Conservation (phyloP, 2,888 invertebrate genomes). For the Sturmia bella region DNA sequence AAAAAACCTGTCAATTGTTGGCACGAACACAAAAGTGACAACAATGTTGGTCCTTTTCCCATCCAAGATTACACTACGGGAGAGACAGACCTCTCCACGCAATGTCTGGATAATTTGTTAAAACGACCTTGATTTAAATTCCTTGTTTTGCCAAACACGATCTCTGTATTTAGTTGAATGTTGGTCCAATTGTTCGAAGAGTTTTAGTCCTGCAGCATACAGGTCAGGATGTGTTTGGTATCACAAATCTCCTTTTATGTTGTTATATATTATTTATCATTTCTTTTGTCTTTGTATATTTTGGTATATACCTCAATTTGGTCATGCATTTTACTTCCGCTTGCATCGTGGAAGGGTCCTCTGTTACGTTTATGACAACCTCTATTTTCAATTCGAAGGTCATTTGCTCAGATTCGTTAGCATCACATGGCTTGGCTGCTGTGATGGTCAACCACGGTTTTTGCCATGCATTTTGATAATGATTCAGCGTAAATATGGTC, state of each 20-base stretch:
- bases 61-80: slow-evolving; percentile 14
- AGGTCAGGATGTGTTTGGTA: neutral
- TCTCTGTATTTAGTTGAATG: neutral
- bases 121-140: slow-evolving; percentile 31
- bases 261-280: neutral
- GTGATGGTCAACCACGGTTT: slow-evolving; percentile 40
- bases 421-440: slow-evolving; percentile 11
- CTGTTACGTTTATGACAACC: slow-evolving; percentile 32
- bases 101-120: slow-evolving; percentile 18
- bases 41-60: neutral
- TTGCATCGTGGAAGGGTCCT: slow-evolving; percentile 49
- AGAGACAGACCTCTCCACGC: slow-evolving; percentile 53
- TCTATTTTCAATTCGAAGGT: slow-evolving; percentile 20
- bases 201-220: slow-evolving; percentile 21
- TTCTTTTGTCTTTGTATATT: slow-evolving; percentile 43
- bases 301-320: slow-evolving; percentile 58
- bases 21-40: slow-evolving; percentile 39
- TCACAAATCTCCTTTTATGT: neutral
- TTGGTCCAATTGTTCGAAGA: neutral
- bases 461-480: too few relatives aligned
- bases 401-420: neutral
- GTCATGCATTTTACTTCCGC: slow-evolving; percentile 65
- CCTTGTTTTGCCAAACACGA: neutral
- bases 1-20: slow-evolving; percentile 37
- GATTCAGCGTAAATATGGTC: too few relatives aligned